Evolutionary conservation across 2,113 vertebrate genomes (phyloP).

Genomic region (Seriola dumerili): DNA sequence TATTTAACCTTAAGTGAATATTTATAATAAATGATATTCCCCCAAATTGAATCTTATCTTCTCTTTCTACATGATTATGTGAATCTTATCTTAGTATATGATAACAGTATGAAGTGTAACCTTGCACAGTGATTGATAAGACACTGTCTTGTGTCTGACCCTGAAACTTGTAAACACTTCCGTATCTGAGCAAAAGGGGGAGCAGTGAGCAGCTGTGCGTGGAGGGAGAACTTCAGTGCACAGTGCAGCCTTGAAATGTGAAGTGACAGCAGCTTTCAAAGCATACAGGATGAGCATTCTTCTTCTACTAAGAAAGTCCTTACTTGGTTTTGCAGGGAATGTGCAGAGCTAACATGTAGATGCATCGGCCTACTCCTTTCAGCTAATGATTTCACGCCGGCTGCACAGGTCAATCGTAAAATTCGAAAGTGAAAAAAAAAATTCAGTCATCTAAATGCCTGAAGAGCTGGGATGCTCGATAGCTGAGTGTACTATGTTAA

Average conservation of each 20-base stretch:
- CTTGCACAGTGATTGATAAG: not conserved
- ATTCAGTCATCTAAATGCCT: not conserved
- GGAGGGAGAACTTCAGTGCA: conserved; percentile 8
- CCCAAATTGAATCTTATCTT: not conserved
- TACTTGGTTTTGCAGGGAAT: conserved; percentile 22
- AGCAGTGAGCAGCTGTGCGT: conserved; percentile 42
- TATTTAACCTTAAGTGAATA: not conserved
- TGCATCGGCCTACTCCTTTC: not conserved
- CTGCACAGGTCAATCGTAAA: not conserved
- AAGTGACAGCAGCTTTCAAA: conserved; percentile 57
- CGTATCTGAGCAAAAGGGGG: conserved; percentile 63
- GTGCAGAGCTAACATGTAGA: conserved; percentile 9
- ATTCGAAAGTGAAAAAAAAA: conserved; percentile 20
- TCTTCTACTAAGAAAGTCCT: conserved; percentile 16
- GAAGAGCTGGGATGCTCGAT: not conserved
- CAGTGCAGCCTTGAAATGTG: conserved; percentile 51
- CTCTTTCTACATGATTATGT: no score
- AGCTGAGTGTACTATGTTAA: conserved; percentile 25
- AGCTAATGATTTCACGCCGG: not conserved
- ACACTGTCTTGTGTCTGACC: not conserved
- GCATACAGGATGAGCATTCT: conserved; percentile 1
- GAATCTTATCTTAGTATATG: no score
- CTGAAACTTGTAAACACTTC: conserved; percentile 37
- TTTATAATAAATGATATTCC: not conserved
- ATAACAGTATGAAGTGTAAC: not conserved